These are phyloP conservation scores for Meda fulgida DNA, from an alignment of 2,797 vertebrate genomes.

Conservation along the genomic window DNA sequence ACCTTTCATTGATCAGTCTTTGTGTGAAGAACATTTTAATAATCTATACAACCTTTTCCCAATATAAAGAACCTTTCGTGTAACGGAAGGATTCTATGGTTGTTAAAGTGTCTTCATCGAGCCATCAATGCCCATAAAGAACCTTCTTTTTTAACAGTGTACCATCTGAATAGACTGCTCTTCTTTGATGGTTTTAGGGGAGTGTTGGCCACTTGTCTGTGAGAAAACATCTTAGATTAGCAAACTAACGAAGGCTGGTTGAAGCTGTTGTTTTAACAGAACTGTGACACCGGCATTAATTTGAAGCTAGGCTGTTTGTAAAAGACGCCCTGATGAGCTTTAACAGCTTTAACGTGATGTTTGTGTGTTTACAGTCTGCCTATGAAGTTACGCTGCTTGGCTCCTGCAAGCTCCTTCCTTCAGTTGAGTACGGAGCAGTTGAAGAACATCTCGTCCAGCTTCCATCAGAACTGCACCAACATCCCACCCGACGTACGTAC, in stretches of 20 bases:
- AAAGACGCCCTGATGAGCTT: neutral
- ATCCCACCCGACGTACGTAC: conserved; percentile 35
- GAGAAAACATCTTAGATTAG: neutral
- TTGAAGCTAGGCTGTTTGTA: neutral
- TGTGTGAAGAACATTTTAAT: neutral
- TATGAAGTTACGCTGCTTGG: conserved; percentile 61
- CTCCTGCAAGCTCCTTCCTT: conserved; percentile 66
- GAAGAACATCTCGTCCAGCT: conserved; percentile 51
- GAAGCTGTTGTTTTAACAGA: neutral
- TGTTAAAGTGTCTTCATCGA: neutral
- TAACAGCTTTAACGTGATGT: neutral
- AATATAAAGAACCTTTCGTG: neutral
- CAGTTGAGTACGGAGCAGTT: conserved; percentile 61
- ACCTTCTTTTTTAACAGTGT: neutral
- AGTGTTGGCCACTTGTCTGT: neutral
- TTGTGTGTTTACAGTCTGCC: conserved; percentile 69
- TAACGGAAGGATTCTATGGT: neutral
- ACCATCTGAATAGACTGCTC: too few species aligned
- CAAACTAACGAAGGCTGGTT: neutral
- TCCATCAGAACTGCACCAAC: conserved; percentile 63
- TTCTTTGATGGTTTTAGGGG: neutral
- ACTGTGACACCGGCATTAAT: neutral
- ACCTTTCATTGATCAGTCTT: neutral
- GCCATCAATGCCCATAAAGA: neutral
- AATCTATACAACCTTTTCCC: neutral